Evolutionary conservation across 2,797 vertebrate genomes (phyloP).

Genomic region (Scolopax rusticola): DNA sequence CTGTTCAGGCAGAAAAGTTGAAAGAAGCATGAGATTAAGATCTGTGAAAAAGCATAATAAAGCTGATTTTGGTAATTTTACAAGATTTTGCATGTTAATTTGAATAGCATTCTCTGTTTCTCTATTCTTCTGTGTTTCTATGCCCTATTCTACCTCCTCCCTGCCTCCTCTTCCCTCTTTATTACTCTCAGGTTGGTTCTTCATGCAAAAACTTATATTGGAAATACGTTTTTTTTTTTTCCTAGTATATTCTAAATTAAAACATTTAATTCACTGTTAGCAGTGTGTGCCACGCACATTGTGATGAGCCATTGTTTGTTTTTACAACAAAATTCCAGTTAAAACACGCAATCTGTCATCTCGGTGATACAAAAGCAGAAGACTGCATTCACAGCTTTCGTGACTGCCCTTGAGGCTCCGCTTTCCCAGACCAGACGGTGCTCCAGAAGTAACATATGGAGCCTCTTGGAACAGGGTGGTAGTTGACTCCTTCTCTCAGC

Average conservation of each 20-base stretch:
- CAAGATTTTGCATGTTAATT: not conserved
- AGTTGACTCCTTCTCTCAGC: constrained; percentile 32
- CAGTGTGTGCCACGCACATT: not conserved
- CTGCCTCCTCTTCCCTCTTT: not conserved
- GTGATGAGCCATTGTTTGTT: constrained; percentile 59
- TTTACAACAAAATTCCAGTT: constrained; percentile 50
- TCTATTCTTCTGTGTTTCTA: not conserved
- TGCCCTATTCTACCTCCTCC: not conserved
- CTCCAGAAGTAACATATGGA: constrained; percentile 68
- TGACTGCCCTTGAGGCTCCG: constrained; percentile 48
- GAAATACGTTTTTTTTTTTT: not conserved
- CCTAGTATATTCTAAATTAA: not conserved
- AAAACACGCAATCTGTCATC: constrained; percentile 15
- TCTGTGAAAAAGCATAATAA: not conserved
- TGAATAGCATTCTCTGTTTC: not conserved
- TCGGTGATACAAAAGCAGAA: constrained; percentile 26
- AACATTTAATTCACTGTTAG: not conserved
- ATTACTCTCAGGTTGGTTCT: not conserved
- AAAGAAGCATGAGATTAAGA: not conserved
- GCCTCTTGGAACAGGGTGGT: constrained; percentile 53
- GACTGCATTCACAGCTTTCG: constrained; percentile 40
- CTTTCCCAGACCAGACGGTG: constrained; percentile 59
- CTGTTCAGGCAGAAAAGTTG: not conserved
- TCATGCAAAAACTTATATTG: not conserved
- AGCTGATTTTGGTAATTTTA: not conserved